Evolutionary conservation across 2,888 invertebrate genomes (phyloP), one percentile per base, ranked within the genome.

Genomic region (Melangyna quadrimaculata): DNA sequence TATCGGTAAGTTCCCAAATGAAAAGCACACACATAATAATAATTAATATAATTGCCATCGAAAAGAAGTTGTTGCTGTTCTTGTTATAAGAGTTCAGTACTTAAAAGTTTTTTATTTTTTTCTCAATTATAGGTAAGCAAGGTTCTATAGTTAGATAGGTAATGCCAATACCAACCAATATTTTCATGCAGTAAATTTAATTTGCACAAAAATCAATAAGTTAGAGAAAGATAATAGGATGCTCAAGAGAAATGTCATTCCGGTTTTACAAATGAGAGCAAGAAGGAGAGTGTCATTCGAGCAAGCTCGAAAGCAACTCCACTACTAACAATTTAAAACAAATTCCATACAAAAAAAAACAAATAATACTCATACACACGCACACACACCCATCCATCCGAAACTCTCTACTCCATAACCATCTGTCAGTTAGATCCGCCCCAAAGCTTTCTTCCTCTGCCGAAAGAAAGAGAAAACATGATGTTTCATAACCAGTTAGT

Each of bases 361-460:
- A 57, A 57, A n/a, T 7, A 14, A 6, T 7, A 8, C 12, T 0
- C 10, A 29, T 17, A 12, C 14, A 8, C 29, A 45, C 14, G 24
- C 35, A 40, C 27, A 27, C n/a, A 43, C 40, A n/a, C n/a, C n/a
- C n/a, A 71, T 32, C 14, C 22, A 48, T 43, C 19, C 45, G 10
- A 14, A 51, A 69, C 40, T 37, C 59, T 29, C 24, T 14, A 37
- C 69, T 32, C 65, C 19, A 53, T 32, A 29, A 29, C 57, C 83
- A 74, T 74, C 78, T 84, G 78, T 63, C 63, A 70, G n/a, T 40
- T 72, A 32, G 84, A 63, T 69, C 59, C 84, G 84, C 84, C 84
- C 80, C 72, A 84, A 84, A 84, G 84, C 84, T 84, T 80, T 80
- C 37, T 22, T 19, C 19, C 59, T n/a, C 5, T 24, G 53, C 22